A percentile compares a stretch with the other conserved stretches of the same genome.
These are phyloP conservation scores for Climacteris rufus DNA, from an alignment of 2,113 vertebrate species.

Conservation along the genomic window DNA sequence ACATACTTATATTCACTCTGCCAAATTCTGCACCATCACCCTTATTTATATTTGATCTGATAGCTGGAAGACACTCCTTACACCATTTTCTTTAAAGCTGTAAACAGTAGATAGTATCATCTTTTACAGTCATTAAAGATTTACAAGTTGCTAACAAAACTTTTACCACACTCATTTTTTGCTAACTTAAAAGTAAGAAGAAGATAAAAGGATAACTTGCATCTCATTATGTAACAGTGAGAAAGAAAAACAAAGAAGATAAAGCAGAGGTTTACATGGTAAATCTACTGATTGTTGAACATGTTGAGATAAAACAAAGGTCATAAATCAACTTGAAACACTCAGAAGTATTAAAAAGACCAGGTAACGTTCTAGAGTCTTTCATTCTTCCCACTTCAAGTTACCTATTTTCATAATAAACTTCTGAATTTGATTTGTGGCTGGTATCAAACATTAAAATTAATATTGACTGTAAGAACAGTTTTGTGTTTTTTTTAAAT, in stretches of 20 bases:
- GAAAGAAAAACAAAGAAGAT: background rate
- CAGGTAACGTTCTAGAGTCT: background rate
- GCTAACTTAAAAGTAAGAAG: background rate
- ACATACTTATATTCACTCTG: background rate
- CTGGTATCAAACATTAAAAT: background rate
- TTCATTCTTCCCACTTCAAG: background rate
- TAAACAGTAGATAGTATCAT: conserved; percentile 27
- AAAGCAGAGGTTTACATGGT: background rate
- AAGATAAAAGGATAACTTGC: background rate
- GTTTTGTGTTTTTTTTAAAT: background rate
- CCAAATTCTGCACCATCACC: background rate
- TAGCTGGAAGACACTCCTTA: background rate
- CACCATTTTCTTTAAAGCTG: background rate
- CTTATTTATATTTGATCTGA: conserved; percentile 8
- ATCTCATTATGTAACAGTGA: background rate
- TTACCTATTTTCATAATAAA: background rate
- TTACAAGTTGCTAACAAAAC: conserved; percentile 18
- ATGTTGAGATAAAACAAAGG: background rate
- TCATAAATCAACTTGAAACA: background rate
- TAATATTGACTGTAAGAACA: background rate
- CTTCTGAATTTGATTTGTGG: background rate
- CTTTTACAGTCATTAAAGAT: background rate
- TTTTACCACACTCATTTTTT: background rate
- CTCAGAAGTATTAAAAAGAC: background rate
- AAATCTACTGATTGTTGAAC: background rate